These are phyloP conservation scores for Euzophera pinguis DNA, from an alignment of 2,888 invertebrate species.

Conservation along the genomic window DNA sequence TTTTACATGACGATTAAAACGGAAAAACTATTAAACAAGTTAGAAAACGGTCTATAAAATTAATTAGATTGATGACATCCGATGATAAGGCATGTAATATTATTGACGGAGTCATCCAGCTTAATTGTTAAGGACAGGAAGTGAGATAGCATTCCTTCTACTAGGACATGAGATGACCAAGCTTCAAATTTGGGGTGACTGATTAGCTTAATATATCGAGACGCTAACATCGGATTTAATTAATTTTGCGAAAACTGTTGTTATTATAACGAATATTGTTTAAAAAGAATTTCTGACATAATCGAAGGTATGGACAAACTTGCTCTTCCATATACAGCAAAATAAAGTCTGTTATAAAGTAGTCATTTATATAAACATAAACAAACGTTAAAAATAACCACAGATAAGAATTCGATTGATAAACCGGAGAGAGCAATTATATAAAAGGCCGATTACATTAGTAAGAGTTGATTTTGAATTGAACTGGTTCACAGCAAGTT, in stretches of 20 bases:
- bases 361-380: slow-evolving; percentile 13
- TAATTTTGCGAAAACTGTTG: too few species aligned
- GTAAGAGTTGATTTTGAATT: slow-evolving; percentile 35
- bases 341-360: too few species aligned
- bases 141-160: slow-evolving; percentile 56
- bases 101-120: slow-evolving; percentile 41
- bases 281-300: too few species aligned
- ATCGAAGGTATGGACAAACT: too few species aligned
- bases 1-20: not conserved
- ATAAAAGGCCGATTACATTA: slow-evolving; percentile 44
- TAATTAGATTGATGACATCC: not conserved
- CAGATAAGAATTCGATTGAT: slow-evolving; percentile 53
- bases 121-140: slow-evolving; percentile 73
- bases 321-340: too few species aligned
- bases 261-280: too few species aligned
- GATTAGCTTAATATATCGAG: slow-evolving; percentile 20
- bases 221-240: not conserved
- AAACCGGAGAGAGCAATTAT: slow-evolving; percentile 46
- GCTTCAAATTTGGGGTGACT: slow-evolving; percentile 47
- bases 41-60: not conserved
- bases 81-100: slow-evolving; percentile 14
- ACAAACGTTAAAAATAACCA: slow-evolving; percentile 31
- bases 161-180: slow-evolving; percentile 38
- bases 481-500: slow-evolving; percentile 25
- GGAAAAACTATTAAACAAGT: not conserved